Base-by-base conservation (phyloP, 2,113 vertebrate genomes). In the Craseonycteris thonglongyai region DNA sequence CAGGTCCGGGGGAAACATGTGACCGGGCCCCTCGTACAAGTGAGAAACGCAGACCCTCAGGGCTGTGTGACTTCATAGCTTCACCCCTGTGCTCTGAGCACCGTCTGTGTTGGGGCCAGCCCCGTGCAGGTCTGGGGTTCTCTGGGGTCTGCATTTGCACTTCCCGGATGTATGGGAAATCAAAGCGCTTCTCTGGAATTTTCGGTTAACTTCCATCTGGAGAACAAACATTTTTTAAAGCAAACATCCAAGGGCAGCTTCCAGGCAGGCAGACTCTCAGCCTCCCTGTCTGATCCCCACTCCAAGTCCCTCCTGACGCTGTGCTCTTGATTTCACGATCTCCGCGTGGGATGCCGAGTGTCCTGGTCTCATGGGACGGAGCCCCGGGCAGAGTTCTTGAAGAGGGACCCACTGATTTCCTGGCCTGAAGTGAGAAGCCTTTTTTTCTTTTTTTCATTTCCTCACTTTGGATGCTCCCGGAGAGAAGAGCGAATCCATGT, bases 261-360 rank as follows among this genome's bases (percentile, higher is more conserved):
- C 38, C 10, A 40, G 24, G 19, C 40, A 30, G 54, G 35, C 28
- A 79, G 26, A 26, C 35, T 15, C 19, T 4, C 3, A 35, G 35
- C 26, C 18, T 10, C 54, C 45, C 35, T 19, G 6, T 8, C 16
- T 19, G 54, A 30, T 16, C 5, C 35, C 9, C 26, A 2, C 51
- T 35, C 51, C 76, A 3, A 28, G 61, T 30, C 35, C 76, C 42
- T 19, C 49, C 22, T 35, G 6, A 4, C 54, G 1, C 3, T 5
- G 54, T 3, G 24, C 1, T 51, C 15, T 30, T 30, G 10, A 18
- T 18, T 24, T 1, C 4, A 13, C 3, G 14, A 22, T 3, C 35
- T 16, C 26, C 38, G 30, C 18, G 76, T 18, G 35, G 14, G 3
- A 35, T 2, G 2, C 2, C 2, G 71, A 9, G 42, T 26, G 15